Evolutionary conservation across 2,113 vertebrate genomes (phyloP), one percentile per base, ranked within the genome.

Genomic region (Heliornis fulica): DNA sequence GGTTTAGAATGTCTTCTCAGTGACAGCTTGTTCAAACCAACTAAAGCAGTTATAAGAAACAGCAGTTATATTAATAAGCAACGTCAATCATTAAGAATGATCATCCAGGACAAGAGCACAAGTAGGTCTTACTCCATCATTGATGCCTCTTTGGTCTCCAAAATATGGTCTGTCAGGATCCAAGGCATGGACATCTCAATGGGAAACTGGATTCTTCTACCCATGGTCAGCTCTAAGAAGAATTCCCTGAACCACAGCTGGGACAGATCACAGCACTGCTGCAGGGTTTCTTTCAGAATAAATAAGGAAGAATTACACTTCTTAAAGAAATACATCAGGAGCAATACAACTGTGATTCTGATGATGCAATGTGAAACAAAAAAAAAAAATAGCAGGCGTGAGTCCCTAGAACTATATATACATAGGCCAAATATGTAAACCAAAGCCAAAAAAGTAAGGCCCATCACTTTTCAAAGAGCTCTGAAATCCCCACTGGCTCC

Each of bases 121-220:
- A 70, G n/a, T 11, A 25, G 29, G 22, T 90, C 98, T 98, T 98
- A 98, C 98, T 98, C 98, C 98, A 98, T 98, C 98, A 98, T 98
- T 5, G 98, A 98, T 1, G 98, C 98, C 94, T 98, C 98, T 87
- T 98, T 98, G 70, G 98, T 98, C 96, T 98, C 98, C 87, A 98
- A 90, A 89, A 98, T 98, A 96, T 99, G 99, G 96, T 99, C 99
- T 0, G 99, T 99, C 87, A 99, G 98, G 98, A 99, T 99, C 99
- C 99, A 99, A 54, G 99, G 99, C 99, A 99, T 99, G 63, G 99
- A 99, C 99, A 99, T 99, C 97, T 99, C 98, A 51, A 98, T 98
- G 50, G 98, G 98, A 91, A 98, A 98, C 57, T 98, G 98, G 93
- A 98, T 98, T 93, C 98, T 97, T 93, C 98, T 97, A 68, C 98